Conservation (phyloP, 2,888 invertebrate species). For the Hemistola chrysoprasaria region DNA sequence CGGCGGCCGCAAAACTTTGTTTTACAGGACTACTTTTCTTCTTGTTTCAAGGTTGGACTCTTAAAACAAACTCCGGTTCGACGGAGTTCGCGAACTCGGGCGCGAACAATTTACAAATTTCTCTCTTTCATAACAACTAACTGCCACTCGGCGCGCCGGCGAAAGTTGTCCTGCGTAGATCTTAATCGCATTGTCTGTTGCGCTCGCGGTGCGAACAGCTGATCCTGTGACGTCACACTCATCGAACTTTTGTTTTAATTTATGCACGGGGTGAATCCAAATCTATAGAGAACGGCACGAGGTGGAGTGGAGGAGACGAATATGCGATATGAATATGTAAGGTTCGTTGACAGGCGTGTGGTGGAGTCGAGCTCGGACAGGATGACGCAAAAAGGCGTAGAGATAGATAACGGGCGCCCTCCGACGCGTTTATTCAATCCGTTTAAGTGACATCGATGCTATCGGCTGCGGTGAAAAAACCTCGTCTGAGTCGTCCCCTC, state of each 20-base stretch:
- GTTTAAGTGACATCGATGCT: slow-evolving; percentile 81
- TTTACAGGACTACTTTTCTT: slow-evolving; percentile 84
- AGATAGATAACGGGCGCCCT: slow-evolving; percentile 54
- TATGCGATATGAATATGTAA: slow-evolving; percentile 30
- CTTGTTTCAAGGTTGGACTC: slow-evolving; percentile 84
- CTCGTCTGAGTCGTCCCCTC: slow-evolving; percentile 66
- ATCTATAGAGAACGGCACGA: slow-evolving; percentile 22
- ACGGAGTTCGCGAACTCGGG: slow-evolving; percentile 83
- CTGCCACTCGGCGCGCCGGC: slow-evolving; percentile 81
- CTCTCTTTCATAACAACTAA: slow-evolving; percentile 84
- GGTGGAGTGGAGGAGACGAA: slow-evolving; percentile 8
- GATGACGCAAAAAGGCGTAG: slow-evolving; percentile 39
- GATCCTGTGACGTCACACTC: slow-evolving; percentile 71
- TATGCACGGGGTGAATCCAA: slow-evolving; percentile 37
- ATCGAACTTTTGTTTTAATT: slow-evolving; percentile 66
- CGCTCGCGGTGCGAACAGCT: slow-evolving; percentile 79
- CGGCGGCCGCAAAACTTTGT: slow-evolving; percentile 84
- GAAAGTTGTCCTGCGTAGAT: slow-evolving; percentile 83
- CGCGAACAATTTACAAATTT: slow-evolving; percentile 84
- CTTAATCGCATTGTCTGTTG: slow-evolving; percentile 83
- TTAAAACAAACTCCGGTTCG: slow-evolving; percentile 83
- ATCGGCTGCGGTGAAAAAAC: slow-evolving; percentile 72
- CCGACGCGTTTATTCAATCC: slow-evolving; percentile 77
- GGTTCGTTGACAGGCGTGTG: slow-evolving; percentile 34
- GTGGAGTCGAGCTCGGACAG: slow-evolving; percentile 40